Percentiles rank a stretch among this genome's conserved stretches.
phyloP scores from a whole-genome alignment of 2,113 vertebrate species.

The Cyprinodon brontotheroides region DNA sequence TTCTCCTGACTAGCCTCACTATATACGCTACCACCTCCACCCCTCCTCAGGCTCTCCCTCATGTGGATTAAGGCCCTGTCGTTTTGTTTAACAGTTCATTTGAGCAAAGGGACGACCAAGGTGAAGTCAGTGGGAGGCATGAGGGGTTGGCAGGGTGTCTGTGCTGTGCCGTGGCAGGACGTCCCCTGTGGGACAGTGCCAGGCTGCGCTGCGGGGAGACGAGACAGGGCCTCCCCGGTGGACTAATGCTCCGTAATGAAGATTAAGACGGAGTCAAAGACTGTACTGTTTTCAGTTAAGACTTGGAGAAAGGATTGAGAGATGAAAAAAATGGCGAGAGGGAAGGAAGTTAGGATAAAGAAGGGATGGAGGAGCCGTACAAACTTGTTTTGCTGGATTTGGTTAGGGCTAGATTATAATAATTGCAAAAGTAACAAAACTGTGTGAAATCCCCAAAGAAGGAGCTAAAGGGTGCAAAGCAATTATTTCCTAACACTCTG shows the following conservation, averaged over 20 bases:
- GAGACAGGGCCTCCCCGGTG: constrained; percentile 81
- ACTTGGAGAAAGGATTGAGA: constrained; percentile 56
- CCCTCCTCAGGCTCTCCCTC: constrained; percentile 36
- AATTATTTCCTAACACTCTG: neutral
- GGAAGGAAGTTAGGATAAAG: constrained; percentile 66
- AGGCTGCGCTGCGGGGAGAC: constrained; percentile 82
- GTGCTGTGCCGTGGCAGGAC: constrained; percentile 68
- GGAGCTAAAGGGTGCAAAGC: neutral
- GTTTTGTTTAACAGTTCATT: constrained; percentile 88
- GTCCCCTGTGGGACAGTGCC: constrained; percentile 82
- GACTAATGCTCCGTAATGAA: constrained; percentile 97
- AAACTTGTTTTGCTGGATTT: constrained; percentile 25
- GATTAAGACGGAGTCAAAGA: constrained; percentile 96
- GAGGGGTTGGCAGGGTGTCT: constrained; percentile 67
- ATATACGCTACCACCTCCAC: constrained; percentile 55
- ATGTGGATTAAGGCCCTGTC: constrained; percentile 85
- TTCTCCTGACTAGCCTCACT: constrained; percentile 70
- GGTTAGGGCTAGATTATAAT: constrained; percentile 36
- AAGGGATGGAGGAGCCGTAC: constrained; percentile 44
- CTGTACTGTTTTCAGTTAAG: constrained; percentile 78
- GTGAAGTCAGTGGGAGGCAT: constrained; percentile 62
- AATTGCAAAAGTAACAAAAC: neutral
- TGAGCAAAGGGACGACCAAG: constrained; percentile 80
- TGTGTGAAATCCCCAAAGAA: neutral
- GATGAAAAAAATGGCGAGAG: constrained; percentile 53